A percentile compares a stretch with the other conserved stretches of the same genome.
phyloP scores from a whole-genome alignment of 2,113 vertebrate genomes.

The Sinocyclocheilus grahami region DNA sequence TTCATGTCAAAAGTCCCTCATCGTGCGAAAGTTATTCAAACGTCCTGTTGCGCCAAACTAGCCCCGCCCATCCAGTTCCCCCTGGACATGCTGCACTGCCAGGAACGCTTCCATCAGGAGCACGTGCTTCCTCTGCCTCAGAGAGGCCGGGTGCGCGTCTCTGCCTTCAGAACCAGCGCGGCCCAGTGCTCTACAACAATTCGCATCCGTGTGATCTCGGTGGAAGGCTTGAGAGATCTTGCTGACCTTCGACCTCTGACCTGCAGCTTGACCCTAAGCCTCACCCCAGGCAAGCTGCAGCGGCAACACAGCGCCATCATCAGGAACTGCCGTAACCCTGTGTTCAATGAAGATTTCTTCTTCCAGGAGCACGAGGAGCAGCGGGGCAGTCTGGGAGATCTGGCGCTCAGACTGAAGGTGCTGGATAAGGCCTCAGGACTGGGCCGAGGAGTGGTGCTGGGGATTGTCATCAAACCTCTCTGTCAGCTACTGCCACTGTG shows the following conservation, averaged over 20 bases:
- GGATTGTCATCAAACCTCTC: constrained; percentile 63
- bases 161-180: constrained; percentile 36
- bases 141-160: constrained; percentile 68
- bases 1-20: constrained; percentile 3
- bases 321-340: constrained; percentile 67
- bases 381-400: constrained; percentile 59
- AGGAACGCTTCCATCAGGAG: constrained; percentile 65
- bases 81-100: constrained; percentile 69
- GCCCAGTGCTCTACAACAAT: constrained; percentile 49
- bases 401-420: constrained; percentile 72
- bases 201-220: constrained; percentile 69
- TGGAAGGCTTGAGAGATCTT: constrained; percentile 65
- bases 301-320: constrained; percentile 72
- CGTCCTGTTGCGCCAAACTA: constrained; percentile 44
- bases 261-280: constrained; percentile 70
- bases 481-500: constrained; percentile 63
- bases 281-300: constrained; percentile 75
- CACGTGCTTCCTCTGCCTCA: constrained; percentile 69
- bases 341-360: constrained; percentile 80
- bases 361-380: constrained; percentile 71
- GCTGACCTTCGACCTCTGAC: constrained; percentile 57
- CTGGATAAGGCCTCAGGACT: constrained; percentile 67
- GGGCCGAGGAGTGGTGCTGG: constrained; percentile 66
- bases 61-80: constrained; percentile 64
- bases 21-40: neutral